Percentiles rank a stretch among this genome's conserved stretches.
Conservation (phyloP, 2,113 vertebrate species). For the Mesocricetus auratus region DNA sequence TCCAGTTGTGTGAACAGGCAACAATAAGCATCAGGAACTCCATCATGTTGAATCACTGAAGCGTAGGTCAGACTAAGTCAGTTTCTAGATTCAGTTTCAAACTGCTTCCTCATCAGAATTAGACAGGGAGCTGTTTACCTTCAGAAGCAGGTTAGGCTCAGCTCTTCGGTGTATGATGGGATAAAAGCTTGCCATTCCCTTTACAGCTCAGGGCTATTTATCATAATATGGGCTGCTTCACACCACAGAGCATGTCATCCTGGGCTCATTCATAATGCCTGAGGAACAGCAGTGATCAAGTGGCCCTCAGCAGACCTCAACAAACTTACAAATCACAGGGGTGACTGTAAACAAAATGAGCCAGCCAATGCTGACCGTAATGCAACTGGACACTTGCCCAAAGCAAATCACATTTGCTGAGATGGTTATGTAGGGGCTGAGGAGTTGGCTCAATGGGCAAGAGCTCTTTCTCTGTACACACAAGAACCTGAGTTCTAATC, state of each 20-base stretch:
- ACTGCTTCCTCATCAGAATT: constrained; percentile 15
- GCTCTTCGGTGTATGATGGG: neutral
- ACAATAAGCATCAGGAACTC: neutral
- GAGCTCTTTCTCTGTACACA: neutral
- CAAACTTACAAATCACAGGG: neutral
- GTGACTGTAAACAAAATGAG: neutral
- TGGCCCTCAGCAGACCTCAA: neutral
- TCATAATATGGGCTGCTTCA: neutral
- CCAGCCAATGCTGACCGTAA: neutral
- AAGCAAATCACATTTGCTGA: neutral
- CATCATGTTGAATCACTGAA: neutral
- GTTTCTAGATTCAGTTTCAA: constrained; percentile 39
- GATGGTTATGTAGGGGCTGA: neutral
- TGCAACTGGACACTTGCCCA: neutral
- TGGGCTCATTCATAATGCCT: neutral
- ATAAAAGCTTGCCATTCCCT: constrained; percentile 18
- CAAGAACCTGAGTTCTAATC: neutral
- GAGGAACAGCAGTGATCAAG: constrained; percentile 4
- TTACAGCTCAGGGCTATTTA: constrained; percentile 19
- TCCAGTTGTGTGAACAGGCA: neutral
- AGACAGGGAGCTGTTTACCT: constrained; percentile 25
- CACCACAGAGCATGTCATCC: neutral
- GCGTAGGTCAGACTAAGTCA: neutral
- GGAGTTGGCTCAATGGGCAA: neutral
- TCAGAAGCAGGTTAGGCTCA: neutral